Evolutionary conservation across 2,113 vertebrate genomes (phyloP), one percentile per base, ranked within the genome.

Genomic region (Rhombomys opimus): DNA sequence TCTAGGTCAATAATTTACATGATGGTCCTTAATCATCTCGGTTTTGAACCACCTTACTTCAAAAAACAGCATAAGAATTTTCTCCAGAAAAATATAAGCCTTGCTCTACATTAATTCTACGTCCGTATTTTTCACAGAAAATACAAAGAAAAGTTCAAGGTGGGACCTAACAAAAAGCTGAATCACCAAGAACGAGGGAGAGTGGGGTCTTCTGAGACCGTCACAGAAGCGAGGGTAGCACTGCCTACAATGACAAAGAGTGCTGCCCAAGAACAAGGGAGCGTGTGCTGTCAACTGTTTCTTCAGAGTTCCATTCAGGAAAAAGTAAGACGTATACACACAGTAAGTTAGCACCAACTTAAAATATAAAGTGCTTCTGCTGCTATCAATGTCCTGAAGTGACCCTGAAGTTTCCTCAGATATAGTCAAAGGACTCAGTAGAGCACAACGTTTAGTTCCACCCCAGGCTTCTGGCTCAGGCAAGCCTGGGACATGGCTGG

Each of bases 61-160:
- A 91, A 67, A 59, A 46, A 75, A 92, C 77, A 95, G 23, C 41
- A 72, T n/a, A 89, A 95, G n/a, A 23, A 82, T 59, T 14, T 46
- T 57, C 38, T 52, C 27, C 27, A 80, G 22, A 22, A 96, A 85
- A n/a, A 87, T 30, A 92, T 2, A 78, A 1, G 68, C 15, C 80
- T 41, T 72, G 59, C 4, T 30, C 80, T 89, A 76, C 1, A 41
- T 32, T 50, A 89, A 95, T 1, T n/a, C 0, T n/a, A 88, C 68
- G 32, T 70, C 61, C 22, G 35, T 59, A 35, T 72, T 25, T 80
- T 76, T 81, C 27, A 20, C 18, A 76, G 41, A 87, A 82, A 23
- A 38, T 41, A 46, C 2, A 59, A 93, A 73, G 35, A 87, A 67
- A 77, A 32, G 12, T 57, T 89, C 84, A 93, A 89, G 61, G 27